A percentile compares a stretch with the other conserved stretches of the same genome.
Conservation (phyloP, 2,888 invertebrate species). For the Tetranychus piercei region DNA sequence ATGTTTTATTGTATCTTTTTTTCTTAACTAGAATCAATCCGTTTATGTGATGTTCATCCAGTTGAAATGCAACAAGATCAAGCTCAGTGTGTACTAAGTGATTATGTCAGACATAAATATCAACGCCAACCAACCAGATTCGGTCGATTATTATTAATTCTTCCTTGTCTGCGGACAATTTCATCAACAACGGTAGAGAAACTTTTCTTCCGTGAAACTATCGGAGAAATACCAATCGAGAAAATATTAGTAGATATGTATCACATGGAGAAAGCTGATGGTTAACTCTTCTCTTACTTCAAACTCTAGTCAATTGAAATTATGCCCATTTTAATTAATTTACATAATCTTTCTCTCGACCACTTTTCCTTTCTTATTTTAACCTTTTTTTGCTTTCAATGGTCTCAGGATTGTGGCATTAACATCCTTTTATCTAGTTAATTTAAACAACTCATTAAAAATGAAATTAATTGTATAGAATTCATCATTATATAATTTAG, state of each 20-base stretch:
- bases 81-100: slow-evolving; percentile 76
- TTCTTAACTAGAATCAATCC: slow-evolving; percentile 51
- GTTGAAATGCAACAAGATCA: slow-evolving; percentile 88
- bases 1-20: neutral
- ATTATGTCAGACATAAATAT: slow-evolving; percentile 71
- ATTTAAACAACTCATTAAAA: no score
- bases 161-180: slow-evolving; percentile 64
- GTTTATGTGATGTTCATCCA: slow-evolving; percentile 65
- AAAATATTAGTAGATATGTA: slow-evolving; percentile 75
- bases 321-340: no score
- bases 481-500: no score
- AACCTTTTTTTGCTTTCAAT: no score
- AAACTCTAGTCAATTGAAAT: no score
- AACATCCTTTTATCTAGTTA: no score
- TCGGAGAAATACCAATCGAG: slow-evolving; percentile 76
- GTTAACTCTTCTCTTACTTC: neutral
- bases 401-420: no score
- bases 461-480: no score
- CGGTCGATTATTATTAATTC: slow-evolving; percentile 60
- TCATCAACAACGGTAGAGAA: slow-evolving; percentile 62
- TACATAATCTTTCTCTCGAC: no score
- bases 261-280: slow-evolving; percentile 32
- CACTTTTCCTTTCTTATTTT: no score
- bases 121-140: slow-evolving; percentile 72
- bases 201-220: slow-evolving; percentile 72